Percentiles rank a stretch among this genome's conserved stretches.
Evolutionary conservation across 2,797 vertebrate genomes (phyloP).

Genomic region (Jordanella pulchra): DNA sequence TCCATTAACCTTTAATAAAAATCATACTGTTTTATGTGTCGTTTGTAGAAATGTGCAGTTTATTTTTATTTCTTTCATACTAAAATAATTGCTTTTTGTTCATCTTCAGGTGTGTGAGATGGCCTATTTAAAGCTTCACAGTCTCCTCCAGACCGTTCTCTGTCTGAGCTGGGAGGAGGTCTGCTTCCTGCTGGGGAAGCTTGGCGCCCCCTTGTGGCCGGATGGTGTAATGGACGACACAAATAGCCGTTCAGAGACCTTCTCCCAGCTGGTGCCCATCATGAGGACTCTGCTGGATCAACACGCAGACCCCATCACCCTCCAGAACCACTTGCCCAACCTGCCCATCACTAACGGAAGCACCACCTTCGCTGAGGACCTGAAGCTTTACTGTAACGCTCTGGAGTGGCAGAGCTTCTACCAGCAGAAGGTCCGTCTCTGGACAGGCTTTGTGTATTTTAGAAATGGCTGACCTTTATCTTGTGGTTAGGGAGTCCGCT

Average conservation of each 20-base stretch:
- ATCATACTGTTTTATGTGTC: too few relatives aligned
- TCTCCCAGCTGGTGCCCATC: conserved; percentile 89
- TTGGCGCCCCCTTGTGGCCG: conserved; percentile 75
- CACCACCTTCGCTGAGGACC: conserved; percentile 92
- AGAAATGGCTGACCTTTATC: conserved; percentile 21
- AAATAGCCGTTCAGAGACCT: conserved; percentile 72
- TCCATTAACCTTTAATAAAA: neutral
- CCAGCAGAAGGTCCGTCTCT: conserved; percentile 83
- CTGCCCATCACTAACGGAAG: conserved; percentile 94
- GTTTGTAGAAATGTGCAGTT: neutral
- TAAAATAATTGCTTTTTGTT: neutral
- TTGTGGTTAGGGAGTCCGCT: conserved; percentile 31
- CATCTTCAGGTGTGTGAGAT: conserved; percentile 85
- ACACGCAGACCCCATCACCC: conserved; percentile 83
- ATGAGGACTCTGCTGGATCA: conserved; percentile 90
- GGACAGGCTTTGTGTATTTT: conserved; percentile 9
- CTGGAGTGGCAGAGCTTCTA: conserved; percentile 91
- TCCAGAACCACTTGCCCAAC: conserved; percentile 88
- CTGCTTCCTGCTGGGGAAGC: conserved; percentile 84
- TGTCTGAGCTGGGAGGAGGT: conserved; percentile 87
- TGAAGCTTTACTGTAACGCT: conserved; percentile 87
- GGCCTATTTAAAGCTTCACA: conserved; percentile 94
- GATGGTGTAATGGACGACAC: conserved; percentile 42
- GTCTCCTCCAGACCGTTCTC: conserved; percentile 87
- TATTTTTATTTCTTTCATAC: neutral